These are phyloP conservation scores for Drosophila cardini DNA, from an alignment of 1,140 invertebrate genomes.

Conservation along the genomic window DNA sequence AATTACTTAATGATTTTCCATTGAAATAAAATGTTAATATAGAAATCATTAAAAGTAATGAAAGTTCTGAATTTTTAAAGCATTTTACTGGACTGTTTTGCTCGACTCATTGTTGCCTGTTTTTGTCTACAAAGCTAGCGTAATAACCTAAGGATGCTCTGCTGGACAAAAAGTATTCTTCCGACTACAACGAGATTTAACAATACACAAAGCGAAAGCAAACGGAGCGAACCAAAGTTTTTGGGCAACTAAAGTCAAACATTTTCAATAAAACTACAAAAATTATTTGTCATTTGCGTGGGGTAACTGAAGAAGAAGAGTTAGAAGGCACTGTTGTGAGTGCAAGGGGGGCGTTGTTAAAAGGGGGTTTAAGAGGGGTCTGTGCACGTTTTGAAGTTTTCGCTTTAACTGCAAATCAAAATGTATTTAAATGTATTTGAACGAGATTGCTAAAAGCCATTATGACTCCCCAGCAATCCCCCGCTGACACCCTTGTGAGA, in stretches of 20 bases:
- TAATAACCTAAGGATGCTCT: not conserved
- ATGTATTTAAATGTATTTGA: constrained; percentile 81
- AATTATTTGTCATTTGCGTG: constrained; percentile 75
- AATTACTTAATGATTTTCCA: too few species aligned
- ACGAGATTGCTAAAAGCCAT: constrained; percentile 44
- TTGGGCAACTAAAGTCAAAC: constrained; percentile 71
- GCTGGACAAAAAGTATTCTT: constrained; percentile 5
- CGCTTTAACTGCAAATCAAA: constrained; percentile 80
- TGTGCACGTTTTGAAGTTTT: constrained; percentile 67
- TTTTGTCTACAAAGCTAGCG: not conserved
- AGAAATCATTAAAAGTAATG: not conserved
- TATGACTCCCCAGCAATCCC: not conserved
- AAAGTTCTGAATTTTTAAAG: not conserved
- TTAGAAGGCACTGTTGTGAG: not conserved
- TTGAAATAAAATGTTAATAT: too few species aligned
- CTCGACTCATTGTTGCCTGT: not conserved
- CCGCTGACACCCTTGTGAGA: not conserved
- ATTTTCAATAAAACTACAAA: constrained; percentile 82
- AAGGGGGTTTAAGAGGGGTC: not conserved
- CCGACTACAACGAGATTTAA: constrained; percentile 20
- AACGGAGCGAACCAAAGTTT: constrained; percentile 54
- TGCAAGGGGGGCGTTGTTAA: not conserved
- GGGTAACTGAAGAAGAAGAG: not conserved
- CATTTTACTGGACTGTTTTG: not conserved
- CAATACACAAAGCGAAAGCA: constrained; percentile 34